These are phyloP conservation scores for Trachymyrmex septentrionalis DNA, from an alignment of 1,140 invertebrate genomes.

Conservation along the genomic window DNA sequence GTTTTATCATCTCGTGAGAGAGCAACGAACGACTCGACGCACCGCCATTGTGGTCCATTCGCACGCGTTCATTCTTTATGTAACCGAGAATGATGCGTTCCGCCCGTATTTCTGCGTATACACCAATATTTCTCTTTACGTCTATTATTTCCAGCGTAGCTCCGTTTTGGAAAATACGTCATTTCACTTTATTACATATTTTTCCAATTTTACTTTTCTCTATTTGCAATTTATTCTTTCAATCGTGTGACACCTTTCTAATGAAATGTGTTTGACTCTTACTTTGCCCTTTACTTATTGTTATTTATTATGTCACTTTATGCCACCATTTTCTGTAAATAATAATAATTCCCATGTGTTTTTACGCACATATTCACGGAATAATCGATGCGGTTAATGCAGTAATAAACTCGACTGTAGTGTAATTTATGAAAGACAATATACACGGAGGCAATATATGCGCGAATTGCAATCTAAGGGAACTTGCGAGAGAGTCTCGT, in stretches of 20 bases:
- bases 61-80: constrained; percentile 27
- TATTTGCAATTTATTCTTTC: too few species aligned
- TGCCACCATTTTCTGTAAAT: not conserved
- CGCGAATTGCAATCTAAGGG: not conserved
- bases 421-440: not conserved
- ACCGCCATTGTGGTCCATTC: constrained; percentile 23
- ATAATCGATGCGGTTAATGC: not conserved
- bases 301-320: not conserved
- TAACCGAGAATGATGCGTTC: not conserved
- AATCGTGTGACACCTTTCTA: too few species aligned
- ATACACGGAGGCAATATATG: not conserved
- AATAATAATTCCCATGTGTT: not conserved
- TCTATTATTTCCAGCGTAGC: not conserved
- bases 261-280: too few species aligned
- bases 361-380: not conserved
- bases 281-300: too few species aligned
- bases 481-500: not conserved
- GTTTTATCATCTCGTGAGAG: constrained; percentile 49
- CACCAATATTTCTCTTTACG: not conserved
- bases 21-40: constrained; percentile 23
- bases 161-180: not conserved
- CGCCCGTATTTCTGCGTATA: not conserved
- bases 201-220: too few species aligned
- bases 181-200: too few species aligned
- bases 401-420: not conserved